Base-by-base conservation (phyloP, 2,797 vertebrate species). In the Propithecus perrieri region DNA sequence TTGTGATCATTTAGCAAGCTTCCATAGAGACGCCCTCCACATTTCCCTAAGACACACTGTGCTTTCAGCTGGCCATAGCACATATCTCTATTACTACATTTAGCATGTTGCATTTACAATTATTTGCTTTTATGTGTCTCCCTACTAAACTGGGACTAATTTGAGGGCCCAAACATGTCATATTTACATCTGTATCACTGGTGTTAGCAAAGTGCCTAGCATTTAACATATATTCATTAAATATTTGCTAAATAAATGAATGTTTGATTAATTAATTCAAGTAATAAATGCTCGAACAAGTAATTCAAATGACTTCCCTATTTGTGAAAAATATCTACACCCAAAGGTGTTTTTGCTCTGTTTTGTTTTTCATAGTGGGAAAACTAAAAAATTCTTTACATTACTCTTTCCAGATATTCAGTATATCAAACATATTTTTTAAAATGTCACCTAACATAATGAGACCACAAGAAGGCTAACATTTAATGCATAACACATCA, bases 361-460 rank as follows among this genome's bases (percentile, higher is more conserved):
- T 22, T 92, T 78, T 76, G 46, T 41, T 83, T 80, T 94, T 81
- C 59, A 89, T 13, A 57, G 41, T 41, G 18, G 12, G 20, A 91
- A 92, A 95, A 91, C 7, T 35, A 86, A 13, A 94, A 86, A 75
- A 92, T 67, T 88, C 10, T 78, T 91, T 41, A 71, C 13, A 85
- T 79, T 95, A 89, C 28, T 78, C 72, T 95, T 91, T 80, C 35
- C 43, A 78, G 80, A 86, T 59, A 93, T 28, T 75, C 24, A 96
- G 3, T 90, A 38, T 59, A 90, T 35, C 14, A 63, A 41, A 33
- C 38, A 9, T 14, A 74, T 85, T 72, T 91, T 91, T 89, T 63
- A 1, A 48, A 94, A 92, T 84, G 46, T 80, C 63, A 92, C 24
- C 33, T 83, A 95, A 91, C n/a, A 74, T 75, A 94, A 72, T 61